Evolutionary conservation across 1,140 invertebrate genomes (phyloP), one percentile per base, ranked within the genome.

Genomic region (Bombus superbus): DNA sequence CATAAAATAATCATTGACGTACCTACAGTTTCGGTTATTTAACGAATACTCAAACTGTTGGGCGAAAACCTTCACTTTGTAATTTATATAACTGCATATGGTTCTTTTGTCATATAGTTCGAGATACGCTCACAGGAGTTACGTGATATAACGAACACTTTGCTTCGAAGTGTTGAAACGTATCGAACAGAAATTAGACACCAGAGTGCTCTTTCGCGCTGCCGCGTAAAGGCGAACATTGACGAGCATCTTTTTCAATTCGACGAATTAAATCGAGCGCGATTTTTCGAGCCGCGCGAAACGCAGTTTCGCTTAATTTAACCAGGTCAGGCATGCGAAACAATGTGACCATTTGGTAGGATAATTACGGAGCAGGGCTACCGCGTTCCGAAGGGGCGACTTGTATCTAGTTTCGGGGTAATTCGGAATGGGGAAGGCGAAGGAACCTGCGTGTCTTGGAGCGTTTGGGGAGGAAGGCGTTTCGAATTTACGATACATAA

Each of bases 341-440:
- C 86, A 90, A 90, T 90, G 89, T 66, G 88, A 77, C 88, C 89
- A 79, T 89, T 90, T 87, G 89, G 86, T 86, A 88, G 86, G 79
- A 90, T 90, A 90, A 90, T 90, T 90, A 90, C 86, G 83, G 66
- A 72, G 53, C 28, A 53, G 73, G 68, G 35, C 74, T 40, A 44
- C 25, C 38, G 42, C 74, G 69, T 85, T 79, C 74, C 88, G 64
- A 90, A 90, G 89, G 89, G 88, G 68, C 85, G 86, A 47, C 40
- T 68, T 74, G 81, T 62, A 38, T 87, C 76, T 75, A 78, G 79
- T 44, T 82, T 71, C 72, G 40, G 32, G 35, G 81, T 90, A 69
- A 71, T 85, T 86, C 75, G 66, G 69, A 57, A 75, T 32, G 57
- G 57, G 6, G 9, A 4, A 42, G 57, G 75, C 69, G 85, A 74